These are phyloP conservation scores for Murina feae DNA, from an alignment of 2,113 vertebrate genomes.

Conservation along the genomic window DNA sequence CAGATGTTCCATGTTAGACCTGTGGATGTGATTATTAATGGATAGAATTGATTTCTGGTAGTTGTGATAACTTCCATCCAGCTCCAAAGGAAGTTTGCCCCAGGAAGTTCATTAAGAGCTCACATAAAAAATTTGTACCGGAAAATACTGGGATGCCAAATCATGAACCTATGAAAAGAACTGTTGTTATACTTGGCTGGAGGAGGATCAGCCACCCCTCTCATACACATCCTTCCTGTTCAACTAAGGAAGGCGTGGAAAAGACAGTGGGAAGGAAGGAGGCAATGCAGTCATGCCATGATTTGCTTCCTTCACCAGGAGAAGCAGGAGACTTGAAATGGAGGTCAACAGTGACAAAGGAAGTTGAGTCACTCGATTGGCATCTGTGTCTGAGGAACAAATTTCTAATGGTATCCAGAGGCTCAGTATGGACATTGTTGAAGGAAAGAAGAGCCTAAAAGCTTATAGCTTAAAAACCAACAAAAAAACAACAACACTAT, in stretches of 20 bases:
- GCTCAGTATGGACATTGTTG: background rate
- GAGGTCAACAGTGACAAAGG: background rate
- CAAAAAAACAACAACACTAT: background rate
- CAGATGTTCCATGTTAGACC: background rate
- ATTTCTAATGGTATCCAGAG: background rate
- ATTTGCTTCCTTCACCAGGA: background rate
- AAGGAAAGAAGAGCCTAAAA: background rate
- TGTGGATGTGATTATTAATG: background rate
- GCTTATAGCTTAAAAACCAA: background rate
- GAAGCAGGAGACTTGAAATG: background rate
- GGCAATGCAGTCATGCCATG: too few relatives aligned
- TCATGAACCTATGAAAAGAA: background rate
- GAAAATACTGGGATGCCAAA: background rate
- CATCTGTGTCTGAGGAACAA: background rate
- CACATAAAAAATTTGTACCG: background rate
- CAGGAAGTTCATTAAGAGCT: background rate
- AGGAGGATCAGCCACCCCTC: background rate
- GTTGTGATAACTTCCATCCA: background rate
- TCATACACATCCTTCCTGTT: background rate
- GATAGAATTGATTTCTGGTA: background rate
- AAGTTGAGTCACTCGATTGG: background rate
- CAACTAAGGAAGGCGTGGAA: background rate
- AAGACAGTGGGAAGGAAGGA: background rate
- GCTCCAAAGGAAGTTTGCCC: background rate
- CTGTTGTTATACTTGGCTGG: background rate